These are phyloP conservation scores for Calameuta filiformis DNA, from an alignment of 2,888 invertebrate genomes.

Conservation along the genomic window DNA sequence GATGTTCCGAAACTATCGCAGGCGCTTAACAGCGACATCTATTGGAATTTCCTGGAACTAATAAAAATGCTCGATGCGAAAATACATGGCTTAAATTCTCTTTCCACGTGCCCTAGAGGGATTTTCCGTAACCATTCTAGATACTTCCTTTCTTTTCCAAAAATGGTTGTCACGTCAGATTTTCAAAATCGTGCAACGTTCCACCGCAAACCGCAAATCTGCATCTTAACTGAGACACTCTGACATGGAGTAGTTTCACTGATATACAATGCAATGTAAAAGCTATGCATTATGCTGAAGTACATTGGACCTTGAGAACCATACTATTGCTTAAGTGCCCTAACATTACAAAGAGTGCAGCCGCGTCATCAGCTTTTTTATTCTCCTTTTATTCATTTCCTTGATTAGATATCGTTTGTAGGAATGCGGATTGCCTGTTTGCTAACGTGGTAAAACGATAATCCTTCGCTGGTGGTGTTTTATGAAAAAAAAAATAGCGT, in stretches of 20 bases:
- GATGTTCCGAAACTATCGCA: too few relatives aligned
- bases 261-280: not conserved
- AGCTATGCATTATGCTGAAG: not conserved
- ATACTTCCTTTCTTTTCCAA: too few relatives aligned
- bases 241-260: not conserved
- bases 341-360: not conserved
- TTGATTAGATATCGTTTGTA: not conserved
- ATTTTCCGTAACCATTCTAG: too few relatives aligned
- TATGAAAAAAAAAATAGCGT: not conserved
- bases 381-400: not conserved
- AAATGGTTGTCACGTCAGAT: too few relatives aligned
- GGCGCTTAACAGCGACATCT: too few relatives aligned
- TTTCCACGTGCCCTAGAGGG: too few relatives aligned
- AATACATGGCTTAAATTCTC: too few relatives aligned
- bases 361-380: not conserved
- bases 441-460: not conserved
- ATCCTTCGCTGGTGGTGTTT: not conserved
- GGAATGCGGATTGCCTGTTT: not conserved
- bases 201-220: too few relatives aligned
- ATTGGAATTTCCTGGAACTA: too few relatives aligned
- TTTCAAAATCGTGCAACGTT: too few relatives aligned
- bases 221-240: too few relatives aligned
- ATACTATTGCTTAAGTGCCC: not conserved
- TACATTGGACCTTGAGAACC: not conserved
- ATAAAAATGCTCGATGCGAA: too few relatives aligned